These are phyloP conservation scores for Melanchra persicariae DNA, from an alignment of 2,888 invertebrate species.

Conservation along the genomic window DNA sequence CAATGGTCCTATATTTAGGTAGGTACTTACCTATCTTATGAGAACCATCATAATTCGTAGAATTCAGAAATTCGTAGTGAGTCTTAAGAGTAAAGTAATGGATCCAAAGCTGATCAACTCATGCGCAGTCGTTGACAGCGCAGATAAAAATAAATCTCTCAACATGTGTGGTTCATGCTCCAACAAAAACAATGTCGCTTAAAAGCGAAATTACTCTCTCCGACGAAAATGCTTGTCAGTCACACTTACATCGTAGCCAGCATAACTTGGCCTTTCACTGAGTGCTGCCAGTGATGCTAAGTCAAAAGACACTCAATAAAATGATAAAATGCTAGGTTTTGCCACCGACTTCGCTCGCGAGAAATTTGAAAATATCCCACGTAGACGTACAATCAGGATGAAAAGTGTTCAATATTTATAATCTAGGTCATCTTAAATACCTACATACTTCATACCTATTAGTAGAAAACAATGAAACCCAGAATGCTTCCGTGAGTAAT, in stretches of 20 bases:
- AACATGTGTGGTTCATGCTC: conserved; percentile 22
- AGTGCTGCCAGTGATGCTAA: neutral
- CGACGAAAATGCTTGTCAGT: neutral
- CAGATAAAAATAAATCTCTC: conserved; percentile 40
- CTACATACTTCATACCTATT: no score
- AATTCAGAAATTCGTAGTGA: conserved; percentile 12
- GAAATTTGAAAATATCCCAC: no score
- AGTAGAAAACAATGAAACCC: no score
- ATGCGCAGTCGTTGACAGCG: conserved; percentile 31
- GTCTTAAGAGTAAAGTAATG: neutral
- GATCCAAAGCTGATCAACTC: conserved; percentile 23
- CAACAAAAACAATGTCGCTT: conserved; percentile 15
- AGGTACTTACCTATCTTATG: conserved; percentile 11
- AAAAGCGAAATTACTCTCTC: conserved; percentile 24
- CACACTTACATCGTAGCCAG: neutral
- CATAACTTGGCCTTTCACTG: neutral
- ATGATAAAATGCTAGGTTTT: no score
- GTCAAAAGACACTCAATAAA: neutral
- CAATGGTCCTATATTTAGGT: conserved; percentile 33
- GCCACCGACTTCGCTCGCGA: no score
- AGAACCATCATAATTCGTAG: conserved; percentile 8
- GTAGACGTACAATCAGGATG: no score
- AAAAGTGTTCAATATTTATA: no score
- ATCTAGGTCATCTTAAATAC: no score
- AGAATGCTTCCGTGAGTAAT: neutral